Percentiles rank a stretch among this genome's conserved stretches.
phyloP scores from a whole-genome alignment of 1,140 invertebrate genomes.

The Meteorus sp. region DNA sequence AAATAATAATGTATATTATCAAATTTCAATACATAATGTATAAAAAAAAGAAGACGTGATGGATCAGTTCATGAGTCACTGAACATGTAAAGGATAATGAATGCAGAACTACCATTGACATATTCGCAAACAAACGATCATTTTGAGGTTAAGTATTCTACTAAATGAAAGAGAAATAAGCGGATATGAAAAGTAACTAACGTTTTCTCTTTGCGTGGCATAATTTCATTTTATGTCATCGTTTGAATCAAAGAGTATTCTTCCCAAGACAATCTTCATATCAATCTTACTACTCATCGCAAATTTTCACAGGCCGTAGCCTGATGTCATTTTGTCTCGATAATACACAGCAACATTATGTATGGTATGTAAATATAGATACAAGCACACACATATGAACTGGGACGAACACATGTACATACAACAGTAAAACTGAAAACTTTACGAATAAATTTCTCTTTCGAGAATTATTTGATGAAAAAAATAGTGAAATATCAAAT shows the following conservation, averaged over 20 bases:
- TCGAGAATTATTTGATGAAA: too few relatives aligned
- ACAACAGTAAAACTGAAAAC: too few relatives aligned
- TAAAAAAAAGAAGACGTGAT: too few relatives aligned
- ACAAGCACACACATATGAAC: too few relatives aligned
- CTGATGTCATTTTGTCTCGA: conserved; percentile 13
- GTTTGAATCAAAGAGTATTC: conserved; percentile 16
- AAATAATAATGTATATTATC: conserved; percentile 1
- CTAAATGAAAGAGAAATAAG: too few relatives aligned
- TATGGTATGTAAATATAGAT: too few relatives aligned
- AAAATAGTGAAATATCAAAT: too few relatives aligned
- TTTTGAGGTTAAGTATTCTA: conserved; percentile 18
- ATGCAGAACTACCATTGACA: background rate
- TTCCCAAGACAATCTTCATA: background rate
- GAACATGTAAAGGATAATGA: background rate
- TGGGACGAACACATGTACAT: too few relatives aligned
- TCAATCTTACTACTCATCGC: background rate
- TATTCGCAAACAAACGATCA: background rate
- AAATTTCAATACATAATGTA: too few relatives aligned
- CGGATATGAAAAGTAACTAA: conserved; percentile 43
- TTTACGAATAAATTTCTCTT: too few relatives aligned
- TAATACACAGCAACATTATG: too few relatives aligned
- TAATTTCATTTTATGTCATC: conserved; percentile 43
- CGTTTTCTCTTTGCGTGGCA: conserved; percentile 57
- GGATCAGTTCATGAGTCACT: too few relatives aligned
- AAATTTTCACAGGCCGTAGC: background rate